phyloP scores from a whole-genome alignment of 2,113 vertebrate species.

The Pituophis catenifer region DNA sequence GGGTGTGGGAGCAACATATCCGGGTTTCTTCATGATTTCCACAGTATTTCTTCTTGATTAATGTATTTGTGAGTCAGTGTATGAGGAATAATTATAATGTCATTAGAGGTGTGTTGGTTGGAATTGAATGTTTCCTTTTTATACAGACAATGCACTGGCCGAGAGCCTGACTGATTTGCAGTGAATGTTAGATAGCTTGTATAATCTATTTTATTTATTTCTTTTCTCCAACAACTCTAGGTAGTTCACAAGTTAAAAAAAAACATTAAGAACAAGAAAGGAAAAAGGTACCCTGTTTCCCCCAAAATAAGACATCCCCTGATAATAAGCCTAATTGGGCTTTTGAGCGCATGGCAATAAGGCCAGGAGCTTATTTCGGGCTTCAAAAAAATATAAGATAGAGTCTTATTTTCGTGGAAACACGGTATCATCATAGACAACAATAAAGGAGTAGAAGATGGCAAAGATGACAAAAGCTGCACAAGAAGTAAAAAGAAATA shows the following conservation, averaged over 20 bases:
- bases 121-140: background rate
- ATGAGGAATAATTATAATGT: background rate
- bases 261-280: background rate
- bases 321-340: too few species aligned
- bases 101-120: background rate
- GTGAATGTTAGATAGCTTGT: background rate
- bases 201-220: background rate
- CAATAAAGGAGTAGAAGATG: background rate
- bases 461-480: background rate
- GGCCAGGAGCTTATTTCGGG: too few species aligned
- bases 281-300: background rate
- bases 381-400: too few species aligned
- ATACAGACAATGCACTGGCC: background rate
- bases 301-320: too few species aligned
- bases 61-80: background rate
- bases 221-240: background rate
- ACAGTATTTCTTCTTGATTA: background rate
- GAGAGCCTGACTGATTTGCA: background rate
- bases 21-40: background rate
- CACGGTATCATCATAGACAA: background rate
- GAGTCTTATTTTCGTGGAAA: too few species aligned
- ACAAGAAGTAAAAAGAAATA: background rate
- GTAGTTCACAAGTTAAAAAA: background rate
- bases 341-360: too few species aligned
- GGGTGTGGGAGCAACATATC: background rate